Conservation (phyloP, 64 coral and sea anemone species). For the Dendronephthya gigantea region DNA sequence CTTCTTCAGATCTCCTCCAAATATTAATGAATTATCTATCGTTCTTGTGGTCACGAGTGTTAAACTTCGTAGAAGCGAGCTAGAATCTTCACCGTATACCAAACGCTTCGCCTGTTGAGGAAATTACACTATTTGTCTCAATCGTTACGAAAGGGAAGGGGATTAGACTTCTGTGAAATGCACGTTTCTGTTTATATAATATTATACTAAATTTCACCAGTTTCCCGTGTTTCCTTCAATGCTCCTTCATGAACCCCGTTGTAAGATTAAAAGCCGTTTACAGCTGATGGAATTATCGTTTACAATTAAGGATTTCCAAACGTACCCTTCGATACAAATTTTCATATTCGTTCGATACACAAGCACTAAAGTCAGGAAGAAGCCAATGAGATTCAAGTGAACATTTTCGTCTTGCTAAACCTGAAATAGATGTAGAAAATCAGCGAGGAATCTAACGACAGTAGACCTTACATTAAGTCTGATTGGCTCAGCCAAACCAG, state of each 20-base stretch:
- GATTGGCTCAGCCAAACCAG: no score
- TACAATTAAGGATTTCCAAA: neutral
- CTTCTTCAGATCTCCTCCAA: conserved; percentile 80
- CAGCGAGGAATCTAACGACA: neutral
- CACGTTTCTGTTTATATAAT: no score
- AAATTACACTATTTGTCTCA: neutral
- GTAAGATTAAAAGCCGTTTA: no score
- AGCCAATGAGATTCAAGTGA: conserved; percentile 85
- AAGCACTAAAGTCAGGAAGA: conserved; percentile 70
- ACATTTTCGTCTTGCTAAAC: conserved; percentile 69
- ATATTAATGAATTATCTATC: conserved; percentile 88
- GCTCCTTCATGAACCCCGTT: no score
- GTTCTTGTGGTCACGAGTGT: conserved; percentile 80
- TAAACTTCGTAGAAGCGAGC: conserved; percentile 73
- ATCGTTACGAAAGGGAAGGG: no score
- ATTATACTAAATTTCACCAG: no score
- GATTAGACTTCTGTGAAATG: no score
- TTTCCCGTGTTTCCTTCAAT: no score
- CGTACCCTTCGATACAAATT: neutral
- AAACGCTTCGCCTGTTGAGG: conserved; percentile 39
- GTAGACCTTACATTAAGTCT: no score
- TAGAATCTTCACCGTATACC: conserved; percentile 46
- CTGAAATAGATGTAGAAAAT: neutral
- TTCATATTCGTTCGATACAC: conserved; percentile 49
- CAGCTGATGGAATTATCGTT: neutral